A percentile compares a stretch with the other conserved stretches of the same genome.
These are phyloP conservation scores for Otocyon megalotis DNA, from an alignment of 2,113 vertebrate species.

Conservation along the genomic window DNA sequence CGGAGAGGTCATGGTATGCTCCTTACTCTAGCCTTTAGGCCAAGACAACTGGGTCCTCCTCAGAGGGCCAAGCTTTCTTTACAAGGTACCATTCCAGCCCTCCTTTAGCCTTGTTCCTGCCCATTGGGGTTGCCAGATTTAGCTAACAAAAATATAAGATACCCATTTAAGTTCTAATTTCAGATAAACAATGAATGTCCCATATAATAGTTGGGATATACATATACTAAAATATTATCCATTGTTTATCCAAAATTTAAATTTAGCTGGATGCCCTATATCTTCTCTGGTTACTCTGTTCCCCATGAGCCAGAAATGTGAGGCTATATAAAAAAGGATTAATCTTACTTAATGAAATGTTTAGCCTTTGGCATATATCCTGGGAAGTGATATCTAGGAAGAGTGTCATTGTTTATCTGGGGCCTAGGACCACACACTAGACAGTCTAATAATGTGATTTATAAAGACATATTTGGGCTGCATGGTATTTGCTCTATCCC, in stretches of 20 bases:
- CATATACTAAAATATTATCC: not conserved
- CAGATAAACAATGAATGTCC: not conserved
- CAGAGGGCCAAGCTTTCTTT: not conserved
- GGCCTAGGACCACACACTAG: too few relatives aligned
- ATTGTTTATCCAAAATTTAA: conserved; percentile 10
- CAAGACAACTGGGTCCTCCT: not conserved
- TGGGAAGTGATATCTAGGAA: not conserved
- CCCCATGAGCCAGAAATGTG: not conserved
- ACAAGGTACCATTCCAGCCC: not conserved
- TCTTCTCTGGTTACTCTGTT: not conserved
- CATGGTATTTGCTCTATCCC: not conserved
- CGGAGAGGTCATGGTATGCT: not conserved
- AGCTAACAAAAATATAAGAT: not conserved
- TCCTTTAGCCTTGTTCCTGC: not conserved
- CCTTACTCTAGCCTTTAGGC: not conserved
- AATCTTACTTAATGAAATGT: not conserved
- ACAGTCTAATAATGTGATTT: not conserved
- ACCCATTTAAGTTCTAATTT: not conserved
- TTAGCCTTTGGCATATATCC: not conserved
- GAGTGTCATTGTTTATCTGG: not conserved
- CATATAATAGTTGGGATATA: not conserved
- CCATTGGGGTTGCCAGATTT: not conserved
- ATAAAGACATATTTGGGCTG: not conserved
- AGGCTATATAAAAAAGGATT: not conserved
- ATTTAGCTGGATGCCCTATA: not conserved